Conservation (phyloP, 2,888 invertebrate genomes). For the Vannuccia rotundouncinata region DNA sequence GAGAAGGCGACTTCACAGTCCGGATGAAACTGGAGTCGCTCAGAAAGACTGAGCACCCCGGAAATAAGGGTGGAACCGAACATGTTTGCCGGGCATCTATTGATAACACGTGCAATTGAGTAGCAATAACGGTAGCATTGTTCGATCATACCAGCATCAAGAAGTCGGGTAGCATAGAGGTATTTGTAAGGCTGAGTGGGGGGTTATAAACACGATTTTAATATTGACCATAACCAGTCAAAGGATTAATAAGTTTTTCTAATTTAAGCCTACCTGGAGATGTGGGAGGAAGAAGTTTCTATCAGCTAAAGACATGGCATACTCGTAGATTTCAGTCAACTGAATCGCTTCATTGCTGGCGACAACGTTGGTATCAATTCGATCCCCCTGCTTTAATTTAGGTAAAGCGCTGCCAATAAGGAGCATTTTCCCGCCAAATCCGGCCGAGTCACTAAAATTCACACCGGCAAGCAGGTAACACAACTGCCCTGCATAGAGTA, state of each 20-base stretch:
- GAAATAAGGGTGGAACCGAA: not conserved
- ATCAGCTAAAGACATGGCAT: slow-evolving; percentile 74
- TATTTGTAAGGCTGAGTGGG: slow-evolving; percentile 70
- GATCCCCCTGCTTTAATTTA: slow-evolving; percentile 6
- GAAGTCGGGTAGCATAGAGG: slow-evolving; percentile 69
- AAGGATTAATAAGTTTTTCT: too few relatives aligned
- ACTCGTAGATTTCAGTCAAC: slow-evolving; percentile 90
- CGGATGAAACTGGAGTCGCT: slow-evolving; percentile 34
- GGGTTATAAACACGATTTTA: too few relatives aligned
- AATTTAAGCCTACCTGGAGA: not conserved
- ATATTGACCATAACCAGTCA: too few relatives aligned
- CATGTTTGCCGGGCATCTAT: not conserved
- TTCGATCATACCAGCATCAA: slow-evolving; percentile 70
- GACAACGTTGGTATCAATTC: slow-evolving; percentile 51
- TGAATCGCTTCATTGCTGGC: slow-evolving; percentile 70
- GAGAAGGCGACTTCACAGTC: slow-evolving; percentile 21
- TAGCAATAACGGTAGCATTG: slow-evolving; percentile 59
- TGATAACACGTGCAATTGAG: not conserved
- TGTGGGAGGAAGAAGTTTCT: slow-evolving; percentile 68
- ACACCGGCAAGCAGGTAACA: slow-evolving; percentile 81
- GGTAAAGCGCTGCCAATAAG: not conserved
- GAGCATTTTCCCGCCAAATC: not conserved
- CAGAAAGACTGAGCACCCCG: slow-evolving; percentile 22
- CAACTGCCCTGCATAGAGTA: slow-evolving; percentile 83
- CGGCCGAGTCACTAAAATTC: slow-evolving; percentile 13